Evolutionary conservation across 2,888 invertebrate species (phyloP).

Genomic region (Latrodectus elegans): DNA sequence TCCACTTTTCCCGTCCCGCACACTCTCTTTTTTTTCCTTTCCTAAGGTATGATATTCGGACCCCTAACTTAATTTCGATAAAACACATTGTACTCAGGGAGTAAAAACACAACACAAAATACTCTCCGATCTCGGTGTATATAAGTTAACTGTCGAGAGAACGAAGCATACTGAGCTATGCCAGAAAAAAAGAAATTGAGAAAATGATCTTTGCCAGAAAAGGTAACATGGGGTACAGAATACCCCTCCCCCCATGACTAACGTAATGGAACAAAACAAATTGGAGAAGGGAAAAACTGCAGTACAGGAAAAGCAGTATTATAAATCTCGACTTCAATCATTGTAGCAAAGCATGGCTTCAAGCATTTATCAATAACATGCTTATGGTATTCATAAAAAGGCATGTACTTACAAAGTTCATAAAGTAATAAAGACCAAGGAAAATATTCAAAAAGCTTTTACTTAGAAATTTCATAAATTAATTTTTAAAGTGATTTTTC

Average conservation of each 20-base stretch:
- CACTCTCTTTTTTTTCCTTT: conserved; percentile 1
- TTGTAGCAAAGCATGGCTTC: too few relatives aligned
- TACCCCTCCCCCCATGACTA: background rate
- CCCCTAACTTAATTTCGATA: conserved; percentile 62
- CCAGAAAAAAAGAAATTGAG: background rate
- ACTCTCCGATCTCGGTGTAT: background rate
- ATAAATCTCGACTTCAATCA: too few relatives aligned
- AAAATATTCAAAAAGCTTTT: too few relatives aligned
- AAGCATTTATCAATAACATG: too few relatives aligned
- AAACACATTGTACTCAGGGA: conserved; percentile 35
- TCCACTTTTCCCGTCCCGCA: background rate
- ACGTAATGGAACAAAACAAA: background rate
- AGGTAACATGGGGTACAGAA: background rate
- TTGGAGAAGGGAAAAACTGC: too few relatives aligned
- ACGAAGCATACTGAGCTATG: background rate
- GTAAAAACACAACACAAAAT: background rate
- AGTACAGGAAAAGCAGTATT: too few relatives aligned
- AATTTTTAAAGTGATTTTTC: too few relatives aligned
- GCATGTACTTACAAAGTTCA: too few relatives aligned
- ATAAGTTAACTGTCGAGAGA: background rate
- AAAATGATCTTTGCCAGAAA: background rate
- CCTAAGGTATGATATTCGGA: conserved; percentile 47
- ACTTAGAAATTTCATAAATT: too few relatives aligned
- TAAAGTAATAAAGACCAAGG: too few relatives aligned
- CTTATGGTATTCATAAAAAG: too few relatives aligned